phyloP scores from a whole-genome alignment of 2,797 vertebrate species.

The Gobio occitaniae region DNA sequence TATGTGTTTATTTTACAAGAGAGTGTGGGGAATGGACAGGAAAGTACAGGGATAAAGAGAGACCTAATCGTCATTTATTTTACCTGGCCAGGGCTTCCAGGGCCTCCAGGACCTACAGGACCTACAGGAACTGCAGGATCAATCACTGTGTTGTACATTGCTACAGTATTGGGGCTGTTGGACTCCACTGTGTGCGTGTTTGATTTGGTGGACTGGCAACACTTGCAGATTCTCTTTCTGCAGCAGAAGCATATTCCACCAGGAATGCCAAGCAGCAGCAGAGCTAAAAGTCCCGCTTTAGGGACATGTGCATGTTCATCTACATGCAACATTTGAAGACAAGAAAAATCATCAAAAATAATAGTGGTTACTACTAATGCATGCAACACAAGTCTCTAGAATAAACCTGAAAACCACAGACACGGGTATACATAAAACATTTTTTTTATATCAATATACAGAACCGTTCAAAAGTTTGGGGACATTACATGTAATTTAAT shows the following conservation, averaged over 20 bases:
- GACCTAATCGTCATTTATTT: not conserved
- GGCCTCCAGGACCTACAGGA: not conserved
- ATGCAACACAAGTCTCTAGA: not conserved
- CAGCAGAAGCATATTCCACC: conserved; percentile 75
- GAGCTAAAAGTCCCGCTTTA: conserved; percentile 65
- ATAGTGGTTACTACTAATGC: not conserved
- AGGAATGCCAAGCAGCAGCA: conserved; percentile 74
- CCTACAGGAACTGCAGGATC: not conserved
- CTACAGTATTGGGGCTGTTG: conserved; percentile 41
- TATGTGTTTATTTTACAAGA: not conserved
- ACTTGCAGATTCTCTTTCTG: conserved; percentile 72
- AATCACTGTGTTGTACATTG: conserved; percentile 39
- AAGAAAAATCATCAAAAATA: not conserved
- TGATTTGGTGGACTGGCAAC: conserved; percentile 42
- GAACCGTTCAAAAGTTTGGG: not conserved
- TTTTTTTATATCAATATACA: not conserved
- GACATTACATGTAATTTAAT: no score
- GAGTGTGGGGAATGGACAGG: not conserved
- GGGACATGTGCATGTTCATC: conserved; percentile 43
- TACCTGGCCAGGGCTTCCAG: conserved; percentile 46
- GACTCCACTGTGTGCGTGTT: not conserved
- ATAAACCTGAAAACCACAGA: not conserved
- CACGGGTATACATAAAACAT: not conserved
- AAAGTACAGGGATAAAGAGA: not conserved
- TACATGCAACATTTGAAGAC: conserved; percentile 36